phyloP scores from a whole-genome alignment of 2,888 invertebrate species.

The Ophion ventricosus region DNA sequence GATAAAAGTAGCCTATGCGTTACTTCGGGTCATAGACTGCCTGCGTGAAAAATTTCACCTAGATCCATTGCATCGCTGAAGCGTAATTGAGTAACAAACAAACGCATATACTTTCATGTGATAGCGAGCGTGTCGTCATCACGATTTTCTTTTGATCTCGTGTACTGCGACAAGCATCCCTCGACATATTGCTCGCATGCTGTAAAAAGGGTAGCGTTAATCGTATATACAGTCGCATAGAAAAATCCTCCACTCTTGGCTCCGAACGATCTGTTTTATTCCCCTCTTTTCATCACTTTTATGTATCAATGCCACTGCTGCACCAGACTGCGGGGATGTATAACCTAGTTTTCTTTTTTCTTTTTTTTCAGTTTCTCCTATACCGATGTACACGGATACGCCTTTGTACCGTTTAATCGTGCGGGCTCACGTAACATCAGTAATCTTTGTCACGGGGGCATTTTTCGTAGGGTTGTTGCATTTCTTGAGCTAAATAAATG shows the following conservation, averaged over 20 bases:
- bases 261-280: constrained; percentile 35
- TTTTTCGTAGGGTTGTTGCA: not conserved
- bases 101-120: not conserved
- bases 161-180: constrained; percentile 42
- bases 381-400: constrained; percentile 19
- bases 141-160: constrained; percentile 45
- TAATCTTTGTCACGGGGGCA: constrained; percentile 7
- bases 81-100: not conserved
- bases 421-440: constrained; percentile 28
- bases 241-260: not conserved
- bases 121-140: not conserved
- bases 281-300: constrained; percentile 35
- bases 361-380: not conserved
- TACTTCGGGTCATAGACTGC: not conserved
- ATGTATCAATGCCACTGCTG: constrained; percentile 35
- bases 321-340: constrained; percentile 6
- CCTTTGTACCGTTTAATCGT: constrained; percentile 41
- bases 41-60: not conserved
- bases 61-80: not conserved
- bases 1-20: not conserved
- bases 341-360: constrained; percentile 45
- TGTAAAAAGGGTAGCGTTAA: constrained; percentile 34
- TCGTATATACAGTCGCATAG: constrained; percentile 7
- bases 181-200: constrained; percentile 44
- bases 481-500: constrained; percentile 18